Base-by-base conservation (phyloP, 2,888 invertebrate genomes). In the Aporophyla nigra region DNA sequence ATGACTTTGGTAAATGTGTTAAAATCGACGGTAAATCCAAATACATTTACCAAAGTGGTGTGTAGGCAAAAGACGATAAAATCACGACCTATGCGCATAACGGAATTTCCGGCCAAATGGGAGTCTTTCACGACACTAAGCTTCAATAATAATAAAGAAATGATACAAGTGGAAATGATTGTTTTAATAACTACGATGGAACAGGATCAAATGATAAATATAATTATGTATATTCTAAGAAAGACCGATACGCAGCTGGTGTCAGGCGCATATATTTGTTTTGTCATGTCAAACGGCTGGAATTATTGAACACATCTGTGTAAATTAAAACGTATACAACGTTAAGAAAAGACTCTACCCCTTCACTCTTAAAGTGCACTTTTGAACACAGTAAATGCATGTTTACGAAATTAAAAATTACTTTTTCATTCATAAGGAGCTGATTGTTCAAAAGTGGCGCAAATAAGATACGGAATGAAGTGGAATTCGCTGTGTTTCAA, bases 301-400 rank as follows among this genome's bases (percentile, higher is more conserved):
- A 88, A 86, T 89, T 86, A 90, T 89, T 74, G 79, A 81, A 90
- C 91, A 85, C 94, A 94, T 91, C 93, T 94, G 94, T 91, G 90
- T 93, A 92, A 93, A 93, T 91, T 88, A 70, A 79, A 80, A 86
- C 77, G 74, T 58, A 65, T 74, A 59, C 71, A 71, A 74, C 66
- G 56, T 59, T 40, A 75, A 54, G 16, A 76, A 82, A 72, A 40
- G 40, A 79, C 80, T 81, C 59, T 84, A 76, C 63, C 0, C 0
- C 3, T 10, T 27, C 24, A 2, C 0, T 0, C 0, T 16, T 82
- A 82, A 67, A 54, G 77, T 43, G 1, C 70, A 54, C 40, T 81
- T 69, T 75, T 58, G 61, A 49, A 19, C 61, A 65, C 43, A 65
- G 53, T 10, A 40, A 9, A 21, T 24, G n/a, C 51, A 16, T 40